Evolutionary conservation across 2,113 vertebrate species (phyloP).

Genomic region (Marmota monax): DNA sequence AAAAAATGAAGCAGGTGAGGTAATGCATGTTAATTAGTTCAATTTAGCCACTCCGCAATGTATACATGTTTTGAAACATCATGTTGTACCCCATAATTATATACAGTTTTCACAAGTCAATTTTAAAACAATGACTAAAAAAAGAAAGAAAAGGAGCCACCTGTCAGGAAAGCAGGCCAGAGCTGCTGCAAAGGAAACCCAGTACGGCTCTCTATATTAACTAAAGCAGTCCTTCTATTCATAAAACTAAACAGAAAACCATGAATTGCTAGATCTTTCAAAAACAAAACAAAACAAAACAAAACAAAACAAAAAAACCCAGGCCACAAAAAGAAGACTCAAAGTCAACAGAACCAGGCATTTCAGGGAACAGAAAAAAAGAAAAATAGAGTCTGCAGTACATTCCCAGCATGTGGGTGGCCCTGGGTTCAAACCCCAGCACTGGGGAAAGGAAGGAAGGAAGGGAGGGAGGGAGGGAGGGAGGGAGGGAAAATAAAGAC

Average conservation of each 20-base stretch:
- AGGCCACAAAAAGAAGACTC: neutral
- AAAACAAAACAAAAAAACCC: constrained; percentile 13
- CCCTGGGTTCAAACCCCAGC: neutral
- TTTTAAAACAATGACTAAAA: neutral
- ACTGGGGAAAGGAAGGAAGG: neutral
- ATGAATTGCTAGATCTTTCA: neutral
- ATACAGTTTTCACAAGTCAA: neutral
- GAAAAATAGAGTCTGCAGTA: neutral
- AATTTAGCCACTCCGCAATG: neutral
- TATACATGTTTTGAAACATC: neutral
- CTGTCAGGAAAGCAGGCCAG: neutral
- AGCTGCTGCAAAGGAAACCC: neutral
- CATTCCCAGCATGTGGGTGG: neutral
- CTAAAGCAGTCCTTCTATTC: neutral
- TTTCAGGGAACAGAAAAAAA: neutral
- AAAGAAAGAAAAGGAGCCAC: neutral
- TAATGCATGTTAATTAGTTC: neutral
- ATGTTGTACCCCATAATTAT: neutral
- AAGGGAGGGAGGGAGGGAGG: too few relatives aligned
- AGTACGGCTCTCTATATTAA: neutral
- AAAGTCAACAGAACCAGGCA: neutral
- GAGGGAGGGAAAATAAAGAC: neutral
- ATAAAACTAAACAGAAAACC: constrained; percentile 12
- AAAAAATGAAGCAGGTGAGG: neutral
- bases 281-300: too few relatives aligned